These are phyloP conservation scores for Spilogale gracilis DNA, from an alignment of 2,113 vertebrate species.

Conservation along the genomic window DNA sequence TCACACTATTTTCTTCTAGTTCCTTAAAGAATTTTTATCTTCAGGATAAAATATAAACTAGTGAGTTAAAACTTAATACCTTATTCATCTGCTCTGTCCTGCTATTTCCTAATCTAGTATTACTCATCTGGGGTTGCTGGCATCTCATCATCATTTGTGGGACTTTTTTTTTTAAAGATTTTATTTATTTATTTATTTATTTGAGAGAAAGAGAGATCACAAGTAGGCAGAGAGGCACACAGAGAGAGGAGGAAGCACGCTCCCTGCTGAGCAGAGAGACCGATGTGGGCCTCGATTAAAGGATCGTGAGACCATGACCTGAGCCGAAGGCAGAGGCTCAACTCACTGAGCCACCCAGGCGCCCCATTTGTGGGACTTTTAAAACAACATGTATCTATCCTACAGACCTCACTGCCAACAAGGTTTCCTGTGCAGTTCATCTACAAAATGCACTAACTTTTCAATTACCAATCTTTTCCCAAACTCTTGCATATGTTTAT, in stretches of 20 bases:
- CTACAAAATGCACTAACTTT: constrained; percentile 7
- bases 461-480: background rate
- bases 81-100: constrained; percentile 5
- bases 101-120: background rate
- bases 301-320: too few species aligned
- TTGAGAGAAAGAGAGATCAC: too few species aligned
- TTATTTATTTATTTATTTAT: too few species aligned
- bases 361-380: too few species aligned
- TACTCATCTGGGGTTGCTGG: background rate
- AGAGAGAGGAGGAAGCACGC: too few species aligned
- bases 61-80: background rate
- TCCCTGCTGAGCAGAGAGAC: too few species aligned
- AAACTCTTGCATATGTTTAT: background rate
- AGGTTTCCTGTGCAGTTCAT: background rate
- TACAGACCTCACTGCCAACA: background rate
- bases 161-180: background rate
- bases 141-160: background rate
- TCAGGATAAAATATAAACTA: constrained; percentile 21
- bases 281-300: too few species aligned
- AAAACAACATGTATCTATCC: background rate
- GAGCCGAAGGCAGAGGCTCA: too few species aligned
- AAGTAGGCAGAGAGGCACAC: too few species aligned
- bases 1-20: background rate
- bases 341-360: too few species aligned
- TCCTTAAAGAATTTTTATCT: background rate